Conservation (phyloP, 2,797 vertebrate species). For the Phrynocephalus vlangalii region DNA sequence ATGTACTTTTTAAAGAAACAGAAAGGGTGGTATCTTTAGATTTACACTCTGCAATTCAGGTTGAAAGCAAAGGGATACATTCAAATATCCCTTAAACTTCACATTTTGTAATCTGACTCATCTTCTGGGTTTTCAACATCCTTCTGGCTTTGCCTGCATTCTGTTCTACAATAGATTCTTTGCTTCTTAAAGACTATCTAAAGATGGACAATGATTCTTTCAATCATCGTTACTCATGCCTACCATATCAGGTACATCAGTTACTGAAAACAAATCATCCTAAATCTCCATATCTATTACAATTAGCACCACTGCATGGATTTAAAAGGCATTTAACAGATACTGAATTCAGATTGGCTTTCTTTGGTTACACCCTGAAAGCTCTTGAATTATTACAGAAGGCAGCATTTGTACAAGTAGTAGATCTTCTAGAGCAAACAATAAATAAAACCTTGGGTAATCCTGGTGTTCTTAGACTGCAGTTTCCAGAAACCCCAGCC, state of each 20-base stretch:
- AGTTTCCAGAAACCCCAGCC: no score
- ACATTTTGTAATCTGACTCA: neutral
- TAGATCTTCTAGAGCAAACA: neutral
- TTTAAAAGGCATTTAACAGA: slow-evolving; percentile 5
- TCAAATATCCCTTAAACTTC: neutral
- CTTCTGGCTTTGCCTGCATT: neutral
- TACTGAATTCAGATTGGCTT: slow-evolving; percentile 20
- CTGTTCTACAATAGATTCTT: neutral
- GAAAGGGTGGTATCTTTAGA: neutral
- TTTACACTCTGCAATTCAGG: neutral
- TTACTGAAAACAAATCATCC: slow-evolving; percentile 53
- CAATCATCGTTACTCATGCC: neutral
- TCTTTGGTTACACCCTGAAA: neutral
- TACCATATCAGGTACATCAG: neutral
- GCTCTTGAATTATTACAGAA: slow-evolving; percentile 13
- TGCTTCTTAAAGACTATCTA: neutral
- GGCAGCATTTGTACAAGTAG: neutral
- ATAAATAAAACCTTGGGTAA: neutral
- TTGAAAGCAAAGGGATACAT: neutral
- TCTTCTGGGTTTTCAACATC: neutral
- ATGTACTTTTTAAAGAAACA: no score
- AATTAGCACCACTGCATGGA: slow-evolving; percentile 8
- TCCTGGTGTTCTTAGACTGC: no score
- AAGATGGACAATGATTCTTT: neutral
- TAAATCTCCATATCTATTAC: slow-evolving; percentile 25